These are phyloP conservation scores for Coptodon rendalli DNA, from an alignment of 2,113 vertebrate genomes.

Conservation along the genomic window DNA sequence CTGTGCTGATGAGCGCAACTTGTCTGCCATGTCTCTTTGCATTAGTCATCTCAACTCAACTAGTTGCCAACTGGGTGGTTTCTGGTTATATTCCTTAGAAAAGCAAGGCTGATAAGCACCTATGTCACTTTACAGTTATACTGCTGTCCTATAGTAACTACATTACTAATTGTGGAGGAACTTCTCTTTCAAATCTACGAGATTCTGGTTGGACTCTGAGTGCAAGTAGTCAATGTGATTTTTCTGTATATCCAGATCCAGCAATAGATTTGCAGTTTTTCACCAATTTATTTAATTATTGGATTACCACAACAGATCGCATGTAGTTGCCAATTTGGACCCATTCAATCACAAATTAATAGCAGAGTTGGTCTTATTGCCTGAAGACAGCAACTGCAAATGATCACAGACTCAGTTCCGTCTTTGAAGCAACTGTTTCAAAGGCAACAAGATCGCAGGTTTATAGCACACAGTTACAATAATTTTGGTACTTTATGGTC, in stretches of 20 bases:
- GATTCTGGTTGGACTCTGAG: not conserved
- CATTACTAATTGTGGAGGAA: not conserved
- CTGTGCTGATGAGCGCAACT: not conserved
- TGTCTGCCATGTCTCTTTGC: not conserved
- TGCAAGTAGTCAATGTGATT: not conserved
- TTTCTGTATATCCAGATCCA: not conserved
- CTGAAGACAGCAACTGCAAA: not conserved
- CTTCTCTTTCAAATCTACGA: not conserved
- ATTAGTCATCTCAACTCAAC: not conserved
- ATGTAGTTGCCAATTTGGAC: not conserved
- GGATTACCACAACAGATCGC: not conserved
- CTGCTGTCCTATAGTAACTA: not conserved
- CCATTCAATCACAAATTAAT: not conserved
- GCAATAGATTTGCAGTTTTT: not conserved
- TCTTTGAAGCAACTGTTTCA: not conserved
- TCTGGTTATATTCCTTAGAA: not conserved
- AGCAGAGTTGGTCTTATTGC: not conserved
- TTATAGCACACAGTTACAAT: not conserved
- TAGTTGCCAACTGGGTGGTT: not conserved
- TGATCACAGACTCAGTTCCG: not conserved
- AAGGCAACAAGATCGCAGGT: not conserved
- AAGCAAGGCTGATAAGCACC: not conserved
- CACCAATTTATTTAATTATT: accelerated
- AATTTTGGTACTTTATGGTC: not conserved
- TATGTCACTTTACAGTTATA: not conserved